These are phyloP conservation scores for Amphipyra tragopoginis DNA, from an alignment of 2,888 invertebrate genomes.

Conservation along the genomic window DNA sequence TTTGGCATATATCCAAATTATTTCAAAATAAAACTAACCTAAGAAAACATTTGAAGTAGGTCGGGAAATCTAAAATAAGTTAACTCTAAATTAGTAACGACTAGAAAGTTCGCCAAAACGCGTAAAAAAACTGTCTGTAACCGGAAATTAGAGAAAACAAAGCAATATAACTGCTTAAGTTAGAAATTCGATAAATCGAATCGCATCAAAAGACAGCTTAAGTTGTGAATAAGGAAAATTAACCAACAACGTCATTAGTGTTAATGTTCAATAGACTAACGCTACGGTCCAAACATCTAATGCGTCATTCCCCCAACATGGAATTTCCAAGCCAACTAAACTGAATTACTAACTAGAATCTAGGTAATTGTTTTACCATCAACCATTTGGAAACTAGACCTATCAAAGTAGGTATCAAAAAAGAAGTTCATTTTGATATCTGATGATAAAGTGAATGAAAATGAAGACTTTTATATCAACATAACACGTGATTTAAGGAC, in stretches of 20 bases:
- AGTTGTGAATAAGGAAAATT: constrained; percentile 27
- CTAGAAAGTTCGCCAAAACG: no score
- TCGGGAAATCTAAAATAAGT: background rate
- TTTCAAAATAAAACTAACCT: constrained; percentile 23
- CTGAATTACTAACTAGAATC: constrained; percentile 2
- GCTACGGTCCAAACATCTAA: background rate
- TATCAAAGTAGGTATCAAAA: no score
- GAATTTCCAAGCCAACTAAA: constrained; percentile 11
- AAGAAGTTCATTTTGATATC: no score
- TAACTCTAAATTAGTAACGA: background rate
- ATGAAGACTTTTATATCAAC: no score
- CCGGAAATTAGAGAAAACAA: background rate
- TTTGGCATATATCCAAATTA: constrained; percentile 45
- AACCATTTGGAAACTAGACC: background rate
- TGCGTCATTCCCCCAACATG: constrained; percentile 21
- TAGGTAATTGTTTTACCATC: background rate
- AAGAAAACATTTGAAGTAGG: constrained; percentile 18
- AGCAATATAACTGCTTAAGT: background rate
- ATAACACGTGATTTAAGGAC: constrained; percentile 4
- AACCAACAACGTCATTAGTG: background rate
- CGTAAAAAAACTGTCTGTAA: no score
- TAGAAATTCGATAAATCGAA: background rate
- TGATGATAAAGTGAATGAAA: no score
- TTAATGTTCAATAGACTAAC: background rate
- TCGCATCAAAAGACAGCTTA: background rate